A percentile compares a stretch with the other conserved stretches of the same genome.
These are phyloP conservation scores for Dendrophyllia cribrosa DNA, from an alignment of 64 coral and sea anemone genomes.

Conservation along the genomic window DNA sequence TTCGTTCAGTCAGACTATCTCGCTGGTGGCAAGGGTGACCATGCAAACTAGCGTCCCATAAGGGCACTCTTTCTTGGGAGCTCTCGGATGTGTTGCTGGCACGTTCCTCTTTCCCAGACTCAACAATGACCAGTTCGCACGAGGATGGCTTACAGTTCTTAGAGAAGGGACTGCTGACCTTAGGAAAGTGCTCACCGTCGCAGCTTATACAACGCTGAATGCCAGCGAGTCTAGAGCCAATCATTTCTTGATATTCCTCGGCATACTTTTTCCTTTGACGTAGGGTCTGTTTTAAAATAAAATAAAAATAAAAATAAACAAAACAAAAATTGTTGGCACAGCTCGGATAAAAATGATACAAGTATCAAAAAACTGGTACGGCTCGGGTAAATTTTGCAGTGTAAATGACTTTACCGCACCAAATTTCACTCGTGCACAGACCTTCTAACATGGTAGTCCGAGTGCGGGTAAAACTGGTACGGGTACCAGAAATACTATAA, in stretches of 20 bases:
- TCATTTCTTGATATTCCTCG: conserved; percentile 33
- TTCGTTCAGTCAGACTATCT: not conserved
- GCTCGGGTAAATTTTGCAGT: no score
- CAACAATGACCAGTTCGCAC: not conserved
- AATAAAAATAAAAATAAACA: not conserved
- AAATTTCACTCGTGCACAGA: no score
- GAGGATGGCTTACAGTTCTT: not conserved
- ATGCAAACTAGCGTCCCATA: not conserved
- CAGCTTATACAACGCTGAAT: conserved; percentile 27
- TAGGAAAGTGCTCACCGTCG: not conserved
- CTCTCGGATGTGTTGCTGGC: not conserved
- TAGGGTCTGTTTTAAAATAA: not conserved
- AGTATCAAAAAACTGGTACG: no score
- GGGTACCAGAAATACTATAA: no score
- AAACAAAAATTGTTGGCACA: no score
- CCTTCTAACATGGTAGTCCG: no score
- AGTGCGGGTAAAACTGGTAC: no score
- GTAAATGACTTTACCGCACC: no score
- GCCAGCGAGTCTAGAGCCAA: conserved; percentile 49
- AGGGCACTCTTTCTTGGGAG: conserved; percentile 17
- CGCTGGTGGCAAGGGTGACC: conserved; percentile 1
- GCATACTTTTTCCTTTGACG: conserved; percentile 9
- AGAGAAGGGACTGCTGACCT: not conserved
- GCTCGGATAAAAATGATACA: no score
- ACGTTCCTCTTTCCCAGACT: conserved; percentile 37